Base-by-base conservation (phyloP, 2,113 vertebrate species). In the Anoura caudifer region DNA sequence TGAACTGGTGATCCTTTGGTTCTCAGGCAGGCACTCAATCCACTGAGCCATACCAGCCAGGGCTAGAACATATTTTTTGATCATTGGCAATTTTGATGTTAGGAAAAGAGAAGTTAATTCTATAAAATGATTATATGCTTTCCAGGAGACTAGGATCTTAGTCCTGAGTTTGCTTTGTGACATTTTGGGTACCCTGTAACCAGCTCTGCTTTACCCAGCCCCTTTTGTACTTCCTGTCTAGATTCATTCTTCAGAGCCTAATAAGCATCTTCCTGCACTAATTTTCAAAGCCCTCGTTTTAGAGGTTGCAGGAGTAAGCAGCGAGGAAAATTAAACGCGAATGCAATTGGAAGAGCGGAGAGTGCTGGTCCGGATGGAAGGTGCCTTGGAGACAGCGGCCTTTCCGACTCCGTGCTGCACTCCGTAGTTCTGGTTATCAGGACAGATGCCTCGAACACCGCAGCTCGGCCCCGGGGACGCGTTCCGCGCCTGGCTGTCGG, bases 81-180 rank as follows among this genome's bases (percentile, higher is more conserved):
- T 91, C n/a, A 77, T 19, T 89, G 77, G 73, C 26, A 26, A 1
- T 67, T 86, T 84, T 28, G 20, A 26, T 80, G 22, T 85, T 94
- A 86, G 43, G 83, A 50, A 75, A n/a, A 70, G 59, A 61, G 36
- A 77, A 95, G 50, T 69, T 73, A 47, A 77, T 76, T 50, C 22
- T 59, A 3, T 31, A 76, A 41, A 19, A 47, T 52, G 36, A 36
- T 63, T 7, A 77, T 65, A 41, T 31, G 31, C 45, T 69, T n/a
- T 43, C 31, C 12, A 36, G 43, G 56, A 65, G 45, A 33, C 61
- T 4, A 12, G 31, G 26, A 12, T 93, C 67, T 69, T 47, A 9
- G 26, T 24, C 52, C n/a, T 59, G 41, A 15, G 43, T 28, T 85
- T 77, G 43, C 19, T 31, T 16, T 59, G 5, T 59, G 93, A 20